A percentile compares a stretch with the other conserved stretches of the same genome.
Evolutionary conservation across 2,888 invertebrate genomes (phyloP).

Genomic region (Deilephila elpenor): DNA sequence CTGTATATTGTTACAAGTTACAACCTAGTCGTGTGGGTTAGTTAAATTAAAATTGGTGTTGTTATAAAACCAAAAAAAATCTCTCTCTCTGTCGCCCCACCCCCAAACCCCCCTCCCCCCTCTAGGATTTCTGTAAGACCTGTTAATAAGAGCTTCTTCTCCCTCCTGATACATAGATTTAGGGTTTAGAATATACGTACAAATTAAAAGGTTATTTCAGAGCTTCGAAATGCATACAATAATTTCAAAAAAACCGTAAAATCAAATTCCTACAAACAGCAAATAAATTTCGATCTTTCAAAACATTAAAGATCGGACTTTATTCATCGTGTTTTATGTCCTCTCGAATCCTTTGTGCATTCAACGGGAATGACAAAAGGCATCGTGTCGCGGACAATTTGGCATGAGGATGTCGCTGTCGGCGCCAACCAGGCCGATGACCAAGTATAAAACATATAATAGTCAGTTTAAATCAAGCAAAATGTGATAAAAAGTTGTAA

Average conservation of each 20-base stretch:
- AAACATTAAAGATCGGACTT: background rate
- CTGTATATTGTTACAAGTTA: background rate
- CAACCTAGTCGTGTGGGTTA: background rate
- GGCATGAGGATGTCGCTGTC: slow-evolving; percentile 24
- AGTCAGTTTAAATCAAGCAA: slow-evolving; percentile 21
- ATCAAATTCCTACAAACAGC: background rate
- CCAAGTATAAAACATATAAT: slow-evolving; percentile 12
- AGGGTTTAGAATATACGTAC: no score
- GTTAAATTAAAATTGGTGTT: background rate
- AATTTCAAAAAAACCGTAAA: background rate
- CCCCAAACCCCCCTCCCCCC: no score
- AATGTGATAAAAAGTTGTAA: slow-evolving; percentile 22
- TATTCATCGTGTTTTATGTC: background rate
- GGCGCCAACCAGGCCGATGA: slow-evolving; percentile 29
- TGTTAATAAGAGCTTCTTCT: no score
- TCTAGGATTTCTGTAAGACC: no score
- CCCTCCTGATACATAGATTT: no score
- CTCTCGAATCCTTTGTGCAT: slow-evolving; percentile 16
- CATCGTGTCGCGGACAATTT: slow-evolving; percentile 21
- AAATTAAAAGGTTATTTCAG: no score
- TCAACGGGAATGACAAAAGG: slow-evolving; percentile 21
- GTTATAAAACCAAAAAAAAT: background rate
- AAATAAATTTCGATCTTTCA: background rate
- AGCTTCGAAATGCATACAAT: no score
- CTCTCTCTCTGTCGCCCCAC: no score